phyloP scores from a whole-genome alignment of 2,888 invertebrate genomes.

The Drosophila nigricruria region DNA sequence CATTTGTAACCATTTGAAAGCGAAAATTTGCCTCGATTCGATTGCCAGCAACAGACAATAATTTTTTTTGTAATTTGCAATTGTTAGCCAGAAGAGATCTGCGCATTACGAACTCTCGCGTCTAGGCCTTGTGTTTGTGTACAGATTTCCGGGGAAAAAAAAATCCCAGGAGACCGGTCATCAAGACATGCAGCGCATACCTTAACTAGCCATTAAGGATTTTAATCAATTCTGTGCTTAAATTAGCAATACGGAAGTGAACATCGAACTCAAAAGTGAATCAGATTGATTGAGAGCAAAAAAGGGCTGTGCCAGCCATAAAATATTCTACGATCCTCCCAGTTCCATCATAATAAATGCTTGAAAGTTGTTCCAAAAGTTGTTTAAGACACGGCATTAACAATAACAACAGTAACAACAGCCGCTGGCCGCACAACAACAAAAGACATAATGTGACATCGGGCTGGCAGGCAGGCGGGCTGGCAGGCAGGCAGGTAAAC shows the following conservation, averaged over 20 bases:
- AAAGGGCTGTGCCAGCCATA: conserved; percentile 21
- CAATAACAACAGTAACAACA: conserved; percentile 30
- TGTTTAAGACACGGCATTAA: conserved; percentile 38
- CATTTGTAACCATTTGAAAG: conserved; percentile 56
- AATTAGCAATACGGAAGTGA: conserved; percentile 67
- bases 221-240: conserved; percentile 44
- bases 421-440: conserved; percentile 20
- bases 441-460: conserved; percentile 50
- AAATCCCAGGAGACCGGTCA: conserved; percentile 45
- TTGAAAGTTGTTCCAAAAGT: conserved; percentile 76
- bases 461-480: conserved; percentile 11
- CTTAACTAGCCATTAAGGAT: conserved; percentile 48
- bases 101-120: conserved; percentile 5
- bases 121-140: not conserved
- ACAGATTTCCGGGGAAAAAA: not conserved
- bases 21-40: conserved; percentile 47
- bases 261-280: conserved; percentile 34
- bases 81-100: conserved; percentile 29
- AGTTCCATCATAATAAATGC: conserved; percentile 41
- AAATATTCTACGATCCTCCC: conserved; percentile 34
- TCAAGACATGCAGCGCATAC: conserved; percentile 16
- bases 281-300: conserved; percentile 35
- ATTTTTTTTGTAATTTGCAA: conserved; percentile 27
- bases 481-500: conserved; percentile 19
- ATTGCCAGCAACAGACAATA: conserved; percentile 21